Evolutionary conservation across 2,113 vertebrate genomes (phyloP), one percentile per base, ranked within the genome.

Genomic region (Pluvianellus socialis): DNA sequence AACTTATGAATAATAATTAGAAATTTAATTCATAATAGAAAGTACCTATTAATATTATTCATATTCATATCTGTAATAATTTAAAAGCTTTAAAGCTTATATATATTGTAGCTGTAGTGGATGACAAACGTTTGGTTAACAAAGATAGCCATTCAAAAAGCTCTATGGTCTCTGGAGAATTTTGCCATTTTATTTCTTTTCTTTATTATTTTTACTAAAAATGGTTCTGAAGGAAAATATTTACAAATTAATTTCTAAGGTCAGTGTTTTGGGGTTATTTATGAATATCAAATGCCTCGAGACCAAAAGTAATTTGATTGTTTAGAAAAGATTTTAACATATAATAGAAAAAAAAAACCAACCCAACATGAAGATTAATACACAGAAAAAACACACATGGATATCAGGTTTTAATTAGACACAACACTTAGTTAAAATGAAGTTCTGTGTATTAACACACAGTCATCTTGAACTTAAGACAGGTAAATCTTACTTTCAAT

Each of bases 401-500:
- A 74, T 59, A 49, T 88, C 75, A 93, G 30, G 71, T 90, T 92
- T 96, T 68, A 87, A 16, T 85, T 91, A 27, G 68, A 10, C 7
- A 30, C 7, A 70, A 26, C 26, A 62, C 56, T 73, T 59, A 40
- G 44, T 71, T 81, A 65, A 92, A 97, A 26, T 80, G 44, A 84
- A 84, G 23, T 10, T 82, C 72, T 86, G 33, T 79, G 67, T 47
- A 72, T 65, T 89, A 94, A 95, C 80, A 73, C 50, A 91, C 45
- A 92, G 62, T 75, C 38, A 80, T 95, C 96, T 94, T 96, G 82
- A 96, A 92, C 75, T 88, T 90, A 95, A 92, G n/a, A 47, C 8
- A 79, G 55, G 22, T 85, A 97, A 97, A 96, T 86, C 53, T 94
- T 85, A 79, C 67, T 96, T 97, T 96, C 72, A 95, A 79, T 96